Evolutionary conservation across 2,888 invertebrate genomes (phyloP).

Genomic region (Epinotia demarniana): DNA sequence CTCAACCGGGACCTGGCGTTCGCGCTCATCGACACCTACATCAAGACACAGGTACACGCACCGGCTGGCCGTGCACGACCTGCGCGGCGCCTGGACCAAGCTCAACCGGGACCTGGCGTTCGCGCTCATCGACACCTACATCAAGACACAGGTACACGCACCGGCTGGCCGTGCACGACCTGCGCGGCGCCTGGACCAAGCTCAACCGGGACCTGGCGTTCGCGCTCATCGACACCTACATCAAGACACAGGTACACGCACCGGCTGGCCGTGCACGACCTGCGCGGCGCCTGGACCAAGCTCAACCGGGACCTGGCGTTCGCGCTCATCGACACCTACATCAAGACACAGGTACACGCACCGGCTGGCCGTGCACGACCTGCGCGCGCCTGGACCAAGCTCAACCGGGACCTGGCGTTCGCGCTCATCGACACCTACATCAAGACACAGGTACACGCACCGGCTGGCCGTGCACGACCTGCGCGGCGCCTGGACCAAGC

Average conservation of each 20-base stretch:
- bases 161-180: conserved; percentile 95
- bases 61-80: conserved; percentile 95
- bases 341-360: conserved; percentile 94
- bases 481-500: conserved; percentile 98
- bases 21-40: conserved; percentile 97
- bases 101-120: conserved; percentile 97
- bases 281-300: conserved; percentile 98
- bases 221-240: conserved; percentile 97
- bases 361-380: conserved; percentile 95
- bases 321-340: conserved; percentile 97
- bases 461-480: conserved; percentile 96
- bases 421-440: conserved; percentile 98
- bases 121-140: conserved; percentile 97
- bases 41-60: conserved; percentile 94
- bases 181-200: conserved; percentile 98
- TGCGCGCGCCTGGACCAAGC: conserved; percentile 98
- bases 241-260: conserved; percentile 94
- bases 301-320: conserved; percentile 97
- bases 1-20: conserved; percentile 97
- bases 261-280: conserved; percentile 95
- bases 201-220: conserved; percentile 97
- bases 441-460: conserved; percentile 93
- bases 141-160: conserved; percentile 94
- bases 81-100: conserved; percentile 98
- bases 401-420: conserved; percentile 97